Evolutionary conservation across 2,113 vertebrate genomes (phyloP).

Genomic region (Apistogramma diplotaenia): DNA sequence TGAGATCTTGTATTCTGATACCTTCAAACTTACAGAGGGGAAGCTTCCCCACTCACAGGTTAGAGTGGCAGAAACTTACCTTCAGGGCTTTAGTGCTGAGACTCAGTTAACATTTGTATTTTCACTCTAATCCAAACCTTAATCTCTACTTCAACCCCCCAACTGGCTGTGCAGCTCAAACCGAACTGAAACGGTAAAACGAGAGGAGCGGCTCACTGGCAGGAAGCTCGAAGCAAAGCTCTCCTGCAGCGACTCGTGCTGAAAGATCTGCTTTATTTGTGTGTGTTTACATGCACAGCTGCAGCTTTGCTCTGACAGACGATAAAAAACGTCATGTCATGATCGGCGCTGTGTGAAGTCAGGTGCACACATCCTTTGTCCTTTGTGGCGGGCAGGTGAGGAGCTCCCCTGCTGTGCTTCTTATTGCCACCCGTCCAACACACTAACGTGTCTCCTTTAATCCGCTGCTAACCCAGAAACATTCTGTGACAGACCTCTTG

Average conservation of each 20-base stretch:
- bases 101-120: too few relatives aligned
- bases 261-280: background rate
- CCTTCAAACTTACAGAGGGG: too few relatives aligned
- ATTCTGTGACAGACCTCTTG: conserved; percentile 16
- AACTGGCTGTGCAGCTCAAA: background rate
- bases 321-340: background rate
- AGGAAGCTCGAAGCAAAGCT: too few relatives aligned
- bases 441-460: background rate
- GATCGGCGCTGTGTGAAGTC: background rate
- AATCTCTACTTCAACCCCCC: too few relatives aligned
- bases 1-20: too few relatives aligned
- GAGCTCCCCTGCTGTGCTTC: background rate
- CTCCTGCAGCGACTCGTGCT: too few relatives aligned
- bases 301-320: background rate
- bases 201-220: background rate
- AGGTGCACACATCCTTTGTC: background rate
- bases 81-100: too few relatives aligned
- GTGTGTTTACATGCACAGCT: background rate
- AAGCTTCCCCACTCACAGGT: too few relatives aligned
- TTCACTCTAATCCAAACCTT: too few relatives aligned
- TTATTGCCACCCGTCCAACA: conserved; percentile 30
- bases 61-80: too few relatives aligned
- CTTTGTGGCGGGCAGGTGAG: background rate
- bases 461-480: conserved; percentile 1
- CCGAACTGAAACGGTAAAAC: background rate